Conservation (phyloP, 2,113 vertebrate species). For the Riparia riparia region DNA sequence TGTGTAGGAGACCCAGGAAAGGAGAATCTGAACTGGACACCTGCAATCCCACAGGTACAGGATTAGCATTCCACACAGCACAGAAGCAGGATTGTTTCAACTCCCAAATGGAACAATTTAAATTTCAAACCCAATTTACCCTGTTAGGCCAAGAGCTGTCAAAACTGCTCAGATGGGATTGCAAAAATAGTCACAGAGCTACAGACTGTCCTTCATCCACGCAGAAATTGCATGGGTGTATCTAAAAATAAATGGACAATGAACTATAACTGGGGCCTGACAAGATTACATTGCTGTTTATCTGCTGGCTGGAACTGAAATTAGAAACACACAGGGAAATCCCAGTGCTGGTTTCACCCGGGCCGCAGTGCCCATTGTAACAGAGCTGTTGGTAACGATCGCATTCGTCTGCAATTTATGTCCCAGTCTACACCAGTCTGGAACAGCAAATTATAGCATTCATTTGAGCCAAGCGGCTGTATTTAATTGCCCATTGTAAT, state of each 20-base stretch:
- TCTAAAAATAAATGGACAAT: slow-evolving; percentile 39
- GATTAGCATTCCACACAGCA: background rate
- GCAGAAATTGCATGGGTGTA: background rate
- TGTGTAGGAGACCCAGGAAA: slow-evolving; percentile 71
- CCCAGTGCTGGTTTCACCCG: background rate
- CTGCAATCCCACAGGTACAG: slow-evolving; percentile 63
- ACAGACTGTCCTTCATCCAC: background rate
- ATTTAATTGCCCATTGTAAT: background rate
- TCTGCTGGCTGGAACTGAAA: slow-evolving; percentile 13
- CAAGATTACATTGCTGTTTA: slow-evolving; percentile 18
- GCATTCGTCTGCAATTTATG: background rate
- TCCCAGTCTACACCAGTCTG: slow-evolving; percentile 2
- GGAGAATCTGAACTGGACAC: slow-evolving; percentile 51
- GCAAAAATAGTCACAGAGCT: slow-evolving; percentile 13
- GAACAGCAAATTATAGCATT: background rate
- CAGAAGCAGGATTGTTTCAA: background rate
- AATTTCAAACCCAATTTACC: slow-evolving; percentile 23
- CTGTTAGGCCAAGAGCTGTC: slow-evolving; percentile 28
- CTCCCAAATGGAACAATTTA: background rate
- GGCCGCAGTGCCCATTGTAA: background rate
- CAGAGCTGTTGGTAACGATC: background rate
- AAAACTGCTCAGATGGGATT: background rate
- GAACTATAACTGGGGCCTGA: slow-evolving; percentile 37
- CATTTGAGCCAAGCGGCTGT: background rate
- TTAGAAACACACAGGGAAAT: slow-evolving; percentile 19